Conservation (phyloP, 30 jellyfish, hydroid and myxozoan genomes). For the Phacellophora camtschatica region DNA sequence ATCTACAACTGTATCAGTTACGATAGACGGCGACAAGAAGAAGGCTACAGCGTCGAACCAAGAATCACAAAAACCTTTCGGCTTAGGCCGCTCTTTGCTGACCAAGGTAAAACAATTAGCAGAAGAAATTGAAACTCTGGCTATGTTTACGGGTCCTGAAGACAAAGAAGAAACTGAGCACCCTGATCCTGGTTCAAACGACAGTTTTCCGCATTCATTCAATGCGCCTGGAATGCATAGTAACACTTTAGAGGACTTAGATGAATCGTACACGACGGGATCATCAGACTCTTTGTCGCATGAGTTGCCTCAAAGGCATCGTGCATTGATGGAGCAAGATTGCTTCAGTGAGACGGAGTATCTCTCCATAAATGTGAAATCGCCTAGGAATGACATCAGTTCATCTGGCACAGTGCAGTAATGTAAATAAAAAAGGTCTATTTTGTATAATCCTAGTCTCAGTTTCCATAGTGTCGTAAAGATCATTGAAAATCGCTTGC, state of each 20-base stretch:
- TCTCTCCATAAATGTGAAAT: constrained; percentile 56
- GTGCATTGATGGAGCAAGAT: constrained; percentile 48
- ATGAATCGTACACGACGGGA: not conserved
- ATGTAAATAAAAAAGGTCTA: too few species aligned
- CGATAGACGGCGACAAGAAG: constrained; percentile 53
- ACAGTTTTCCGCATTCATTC: constrained; percentile 53
- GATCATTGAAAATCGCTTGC: too few species aligned
- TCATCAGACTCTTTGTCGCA: not conserved
- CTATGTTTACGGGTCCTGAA: constrained; percentile 62
- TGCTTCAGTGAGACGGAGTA: constrained; percentile 90
- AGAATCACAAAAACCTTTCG: constrained; percentile 39
- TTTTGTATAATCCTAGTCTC: too few species aligned
- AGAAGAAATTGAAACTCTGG: constrained; percentile 82
- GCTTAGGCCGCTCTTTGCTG: constrained; percentile 61
- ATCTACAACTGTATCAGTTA: constrained; percentile 88
- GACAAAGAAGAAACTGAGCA: constrained; percentile 6
- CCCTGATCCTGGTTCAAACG: constrained; percentile 29
- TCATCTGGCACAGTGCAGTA: too few species aligned
- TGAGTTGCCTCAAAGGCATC: constrained; percentile 1
- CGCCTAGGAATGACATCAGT: constrained; percentile 49
- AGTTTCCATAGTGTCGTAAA: too few species aligned
- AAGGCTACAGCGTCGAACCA: constrained; percentile 7
- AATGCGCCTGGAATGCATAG: constrained; percentile 36
- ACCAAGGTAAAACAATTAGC: constrained; percentile 86
- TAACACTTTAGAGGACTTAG: not conserved